phyloP scores from a whole-genome alignment of 2,113 vertebrate species.

The Perca schrenkii region DNA sequence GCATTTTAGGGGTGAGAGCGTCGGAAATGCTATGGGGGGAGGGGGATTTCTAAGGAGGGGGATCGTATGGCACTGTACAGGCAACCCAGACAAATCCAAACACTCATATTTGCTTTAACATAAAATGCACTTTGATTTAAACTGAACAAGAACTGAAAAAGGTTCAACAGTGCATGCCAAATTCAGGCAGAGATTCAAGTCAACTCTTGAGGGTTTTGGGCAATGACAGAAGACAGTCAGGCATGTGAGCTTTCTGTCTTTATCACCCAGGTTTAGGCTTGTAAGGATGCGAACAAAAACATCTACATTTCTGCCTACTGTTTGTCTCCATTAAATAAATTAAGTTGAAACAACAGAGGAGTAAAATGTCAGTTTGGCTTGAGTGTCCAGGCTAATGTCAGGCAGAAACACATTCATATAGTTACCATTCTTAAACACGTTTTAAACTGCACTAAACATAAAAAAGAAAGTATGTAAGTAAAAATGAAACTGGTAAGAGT shows the following conservation, averaged over 20 bases:
- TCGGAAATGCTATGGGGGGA: background rate
- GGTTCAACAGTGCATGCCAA: slow-evolving; percentile 32
- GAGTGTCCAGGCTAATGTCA: slow-evolving; percentile 47
- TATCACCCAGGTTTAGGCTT: slow-evolving; percentile 7
- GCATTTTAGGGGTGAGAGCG: background rate
- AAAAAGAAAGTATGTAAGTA: background rate
- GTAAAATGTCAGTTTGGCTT: slow-evolving; percentile 62
- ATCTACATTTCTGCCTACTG: slow-evolving; percentile 6
- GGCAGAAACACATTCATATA: slow-evolving; percentile 66
- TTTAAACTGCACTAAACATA: slow-evolving; percentile 44
- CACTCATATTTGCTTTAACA: slow-evolving; percentile 14
- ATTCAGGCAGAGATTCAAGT: slow-evolving; percentile 17
- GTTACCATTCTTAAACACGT: slow-evolving; percentile 61
- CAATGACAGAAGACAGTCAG: background rate
- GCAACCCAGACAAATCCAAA: slow-evolving; percentile 47
- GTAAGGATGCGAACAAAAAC: slow-evolving; percentile 11
- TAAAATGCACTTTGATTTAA: slow-evolving; percentile 57
- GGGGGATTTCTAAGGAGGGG: background rate
- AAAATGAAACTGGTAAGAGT: slow-evolving; percentile 23
- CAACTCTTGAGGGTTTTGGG: background rate
- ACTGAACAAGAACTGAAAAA: slow-evolving; percentile 28
- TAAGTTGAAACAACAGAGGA: slow-evolving; percentile 19
- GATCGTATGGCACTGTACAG: slow-evolving; percentile 71
- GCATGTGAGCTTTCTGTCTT: background rate
- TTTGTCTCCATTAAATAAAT: slow-evolving; percentile 34